Evolutionary conservation across 2,797 vertebrate species (phyloP).

Genomic region (Danio jaintianensis): DNA sequence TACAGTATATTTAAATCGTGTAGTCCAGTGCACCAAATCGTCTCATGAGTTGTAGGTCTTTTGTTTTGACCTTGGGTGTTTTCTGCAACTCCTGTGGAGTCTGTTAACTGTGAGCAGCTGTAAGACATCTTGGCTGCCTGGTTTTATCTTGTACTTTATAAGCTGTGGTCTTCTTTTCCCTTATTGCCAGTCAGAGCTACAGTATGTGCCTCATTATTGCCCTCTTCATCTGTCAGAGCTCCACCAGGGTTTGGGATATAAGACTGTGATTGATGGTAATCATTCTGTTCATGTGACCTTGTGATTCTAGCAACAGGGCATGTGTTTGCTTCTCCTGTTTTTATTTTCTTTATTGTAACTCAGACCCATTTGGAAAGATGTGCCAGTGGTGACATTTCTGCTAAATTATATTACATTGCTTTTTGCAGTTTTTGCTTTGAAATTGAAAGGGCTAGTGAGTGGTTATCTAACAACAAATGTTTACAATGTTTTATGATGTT

Average conservation of each 20-base stretch:
- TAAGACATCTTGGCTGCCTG: conserved; percentile 6
- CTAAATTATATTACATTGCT: background rate
- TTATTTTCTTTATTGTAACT: background rate
- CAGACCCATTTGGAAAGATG: background rate
- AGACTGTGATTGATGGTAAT: conserved; percentile 76
- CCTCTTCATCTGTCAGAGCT: conserved; percentile 45
- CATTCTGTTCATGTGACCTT: conserved; percentile 62
- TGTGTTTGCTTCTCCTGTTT: background rate
- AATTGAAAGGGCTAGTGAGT: background rate
- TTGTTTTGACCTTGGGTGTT: conserved; percentile 37
- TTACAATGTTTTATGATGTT: background rate
- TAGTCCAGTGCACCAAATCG: background rate
- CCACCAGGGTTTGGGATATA: conserved; percentile 61
- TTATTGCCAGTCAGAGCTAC: conserved; percentile 25
- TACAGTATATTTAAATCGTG: background rate
- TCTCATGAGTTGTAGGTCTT: conserved; percentile 19
- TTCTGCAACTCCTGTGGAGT: conserved; percentile 18
- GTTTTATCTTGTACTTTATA: conserved; percentile 35
- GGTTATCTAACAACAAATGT: background rate
- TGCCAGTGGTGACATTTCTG: background rate
- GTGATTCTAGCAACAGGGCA: conserved; percentile 21
- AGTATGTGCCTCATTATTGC: conserved; percentile 47
- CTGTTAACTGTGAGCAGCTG: background rate
- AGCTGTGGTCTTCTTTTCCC: conserved; percentile 14
- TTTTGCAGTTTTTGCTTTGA: background rate